These are phyloP conservation scores for Calyptommatus sinebrachiatus DNA, from an alignment of 2,113 vertebrate genomes.

Conservation along the genomic window DNA sequence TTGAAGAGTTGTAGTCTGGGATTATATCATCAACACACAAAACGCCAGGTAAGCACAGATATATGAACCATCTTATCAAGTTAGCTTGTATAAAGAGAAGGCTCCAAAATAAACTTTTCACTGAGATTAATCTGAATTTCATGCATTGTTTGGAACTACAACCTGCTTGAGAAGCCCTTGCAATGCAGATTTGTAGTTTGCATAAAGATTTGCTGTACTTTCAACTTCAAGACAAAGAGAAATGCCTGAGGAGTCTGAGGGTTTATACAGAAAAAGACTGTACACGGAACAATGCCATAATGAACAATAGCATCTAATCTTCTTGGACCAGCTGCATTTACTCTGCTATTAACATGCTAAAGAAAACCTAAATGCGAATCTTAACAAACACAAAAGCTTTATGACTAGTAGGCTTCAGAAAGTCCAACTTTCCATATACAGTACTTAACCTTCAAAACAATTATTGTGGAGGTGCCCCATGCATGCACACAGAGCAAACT, in stretches of 20 bases:
- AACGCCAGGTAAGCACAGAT: too few species aligned
- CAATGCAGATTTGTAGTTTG: not conserved
- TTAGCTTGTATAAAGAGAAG: too few species aligned
- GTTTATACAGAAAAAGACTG: conserved; percentile 33
- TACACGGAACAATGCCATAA: conserved; percentile 35
- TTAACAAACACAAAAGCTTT: not conserved
- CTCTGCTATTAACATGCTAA: conserved; percentile 41
- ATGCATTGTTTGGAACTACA: not conserved
- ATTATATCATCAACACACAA: too few species aligned
- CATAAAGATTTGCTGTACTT: conserved; percentile 11
- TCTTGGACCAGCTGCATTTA: conserved; percentile 38
- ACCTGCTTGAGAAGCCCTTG: not conserved
- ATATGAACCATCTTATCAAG: too few species aligned
- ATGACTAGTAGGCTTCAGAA: conserved; percentile 7
- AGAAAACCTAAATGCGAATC: conserved; percentile 26
- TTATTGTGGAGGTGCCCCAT: not conserved
- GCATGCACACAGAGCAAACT: not conserved
- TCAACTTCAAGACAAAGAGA: conserved; percentile 25
- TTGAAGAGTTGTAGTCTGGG: too few species aligned
- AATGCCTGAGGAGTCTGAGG: conserved; percentile 43
- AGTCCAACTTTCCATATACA: conserved; percentile 10
- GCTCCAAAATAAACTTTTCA: not conserved
- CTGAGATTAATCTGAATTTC: not conserved
- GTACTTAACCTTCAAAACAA: conserved; percentile 3
- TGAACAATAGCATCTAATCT: conserved; percentile 47